A percentile compares a stretch with the other conserved stretches of the same genome.
phyloP scores from a whole-genome alignment of 2,888 invertebrate species.

The Yponomeuta plumbellus region DNA sequence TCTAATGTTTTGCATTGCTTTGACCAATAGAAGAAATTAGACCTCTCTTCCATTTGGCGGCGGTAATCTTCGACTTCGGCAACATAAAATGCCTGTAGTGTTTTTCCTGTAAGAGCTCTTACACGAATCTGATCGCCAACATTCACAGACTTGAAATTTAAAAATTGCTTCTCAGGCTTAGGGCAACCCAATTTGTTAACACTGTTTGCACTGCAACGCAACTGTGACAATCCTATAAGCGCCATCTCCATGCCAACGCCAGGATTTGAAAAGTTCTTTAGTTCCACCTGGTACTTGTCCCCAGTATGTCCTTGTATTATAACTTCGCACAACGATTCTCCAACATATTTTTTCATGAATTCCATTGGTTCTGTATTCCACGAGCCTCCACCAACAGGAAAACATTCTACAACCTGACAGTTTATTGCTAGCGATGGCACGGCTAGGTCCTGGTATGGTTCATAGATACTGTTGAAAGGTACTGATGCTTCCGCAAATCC shows the following conservation, averaged over 20 bases:
- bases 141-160: not conserved
- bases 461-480: not conserved
- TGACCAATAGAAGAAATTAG: not conserved
- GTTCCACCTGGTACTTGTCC: not conserved
- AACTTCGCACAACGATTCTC: not conserved
- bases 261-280: not conserved
- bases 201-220: not conserved
- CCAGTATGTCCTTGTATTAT: not conserved
- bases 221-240: not conserved
- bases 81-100: not conserved
- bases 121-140: not conserved
- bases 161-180: not conserved
- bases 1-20: not conserved
- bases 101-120: not conserved
- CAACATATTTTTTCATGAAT: not conserved
- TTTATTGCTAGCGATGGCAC: not conserved
- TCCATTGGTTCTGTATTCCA: not conserved
- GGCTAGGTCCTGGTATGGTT: not conserved
- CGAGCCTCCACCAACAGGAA: not conserved
- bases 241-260: not conserved
- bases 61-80: not conserved
- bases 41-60: not conserved
- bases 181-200: not conserved
- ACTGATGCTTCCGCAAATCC: not conserved
- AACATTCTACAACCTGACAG: not conserved